Evolutionary conservation across 2,113 vertebrate species (phyloP), one percentile per base, ranked within the genome.

Genomic region (Ammodytes marinus): DNA sequence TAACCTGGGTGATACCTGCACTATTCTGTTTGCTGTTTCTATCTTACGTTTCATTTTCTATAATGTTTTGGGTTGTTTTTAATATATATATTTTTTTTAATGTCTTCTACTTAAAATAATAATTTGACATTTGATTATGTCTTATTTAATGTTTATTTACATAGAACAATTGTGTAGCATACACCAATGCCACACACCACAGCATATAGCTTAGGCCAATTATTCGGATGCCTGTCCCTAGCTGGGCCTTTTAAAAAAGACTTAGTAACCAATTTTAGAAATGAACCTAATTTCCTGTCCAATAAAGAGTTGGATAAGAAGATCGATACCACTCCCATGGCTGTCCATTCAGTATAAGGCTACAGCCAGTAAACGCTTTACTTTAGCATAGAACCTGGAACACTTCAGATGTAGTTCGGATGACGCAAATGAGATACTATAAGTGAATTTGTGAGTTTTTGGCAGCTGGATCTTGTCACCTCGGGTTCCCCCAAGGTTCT

Each of bases 21-120:
- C 57, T 19, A 17, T 9, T 58, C 59, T 14, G 8, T 74, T 79
- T 75, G 15, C 42, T 17, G n/a, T 67, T 67, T 39, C 27, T 53
- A 2, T 58, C 27, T 8, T 27, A 4, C 7, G 42, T 43, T 61
- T 39, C 6, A 3, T 19, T 67, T 74, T 50, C 17, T 55, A 1
- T 14, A 5, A 2, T 65, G 4, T 75, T 49, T 64, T 47, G 40
- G 43, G 1, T 5, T 58, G 1, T 67, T 60, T 40, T 58, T 40
- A 39, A 2, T 13, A n/a, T n/a, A n/a, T 50, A 0, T 63, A 50
- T 53, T 17, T 37, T 58, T 75, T 63, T 39, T 2, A 14, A 6
- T 43, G 27, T 52, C 0, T 19, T 12, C 45, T 46, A 17, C 35
- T 58, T 10, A 37, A 27, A 27, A 27, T 27, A 27, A 27, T 27